phyloP scores from a whole-genome alignment of 1,140 invertebrate genomes.

The Batillaria attramentaria region DNA sequence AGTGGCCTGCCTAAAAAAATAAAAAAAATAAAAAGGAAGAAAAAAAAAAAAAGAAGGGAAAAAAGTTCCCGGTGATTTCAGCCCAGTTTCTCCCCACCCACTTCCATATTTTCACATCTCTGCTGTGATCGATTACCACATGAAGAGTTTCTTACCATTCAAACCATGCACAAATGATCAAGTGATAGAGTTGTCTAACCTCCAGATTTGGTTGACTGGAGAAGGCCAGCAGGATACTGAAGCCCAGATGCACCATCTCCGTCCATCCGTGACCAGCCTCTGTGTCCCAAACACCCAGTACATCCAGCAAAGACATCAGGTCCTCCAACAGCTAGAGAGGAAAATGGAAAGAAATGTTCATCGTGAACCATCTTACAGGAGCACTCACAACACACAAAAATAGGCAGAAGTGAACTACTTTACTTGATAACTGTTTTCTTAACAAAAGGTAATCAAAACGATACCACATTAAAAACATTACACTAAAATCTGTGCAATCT shows the following conservation, averaged over 20 bases:
- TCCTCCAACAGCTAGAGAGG: slow-evolving; percentile 74
- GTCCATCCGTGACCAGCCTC: slow-evolving; percentile 74
- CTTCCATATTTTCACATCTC: no score
- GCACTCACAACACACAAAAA: neutral
- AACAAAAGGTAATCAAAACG: neutral
- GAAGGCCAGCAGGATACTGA: slow-evolving; percentile 75
- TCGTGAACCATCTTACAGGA: neutral
- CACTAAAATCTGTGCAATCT: no score
- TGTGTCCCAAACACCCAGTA: slow-evolving; percentile 73
- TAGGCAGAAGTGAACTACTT: no score
- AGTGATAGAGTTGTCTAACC: slow-evolving; percentile 45
- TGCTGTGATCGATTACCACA: no score
- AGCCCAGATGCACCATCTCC: slow-evolving; percentile 76
- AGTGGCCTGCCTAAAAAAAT: no score
- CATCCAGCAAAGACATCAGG: slow-evolving; percentile 75
- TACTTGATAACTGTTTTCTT: no score
- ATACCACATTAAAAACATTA: neutral
- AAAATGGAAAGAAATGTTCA: no score
- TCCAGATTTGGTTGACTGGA: slow-evolving; percentile 75
- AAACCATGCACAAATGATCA: neutral
- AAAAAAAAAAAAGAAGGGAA: no score
- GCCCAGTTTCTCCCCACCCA: no score
- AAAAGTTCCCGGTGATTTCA: no score
- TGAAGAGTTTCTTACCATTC: neutral
- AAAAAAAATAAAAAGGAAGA: no score